These are phyloP conservation scores for Sebastes itinus DNA, from an alignment of 2,797 vertebrate species.

Conservation along the genomic window DNA sequence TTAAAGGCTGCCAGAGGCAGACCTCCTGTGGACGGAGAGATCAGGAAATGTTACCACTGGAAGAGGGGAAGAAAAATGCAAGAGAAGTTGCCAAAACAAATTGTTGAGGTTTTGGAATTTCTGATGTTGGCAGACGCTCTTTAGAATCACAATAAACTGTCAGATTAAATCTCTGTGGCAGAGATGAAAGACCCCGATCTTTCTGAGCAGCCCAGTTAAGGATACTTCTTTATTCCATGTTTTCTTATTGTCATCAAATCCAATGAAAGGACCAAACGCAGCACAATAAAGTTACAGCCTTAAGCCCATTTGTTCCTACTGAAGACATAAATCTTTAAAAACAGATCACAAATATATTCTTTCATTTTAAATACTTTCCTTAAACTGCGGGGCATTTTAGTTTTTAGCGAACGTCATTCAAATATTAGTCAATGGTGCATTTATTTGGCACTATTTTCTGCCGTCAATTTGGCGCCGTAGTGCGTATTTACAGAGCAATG, in stretches of 20 bases:
- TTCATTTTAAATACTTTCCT: no score
- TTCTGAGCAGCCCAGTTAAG: background rate
- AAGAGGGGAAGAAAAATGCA: background rate
- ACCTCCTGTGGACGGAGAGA: conserved; percentile 92
- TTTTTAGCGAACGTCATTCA: accelerated
- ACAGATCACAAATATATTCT: no score
- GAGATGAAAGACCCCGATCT: background rate
- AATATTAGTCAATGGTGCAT: background rate
- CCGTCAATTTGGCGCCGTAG: background rate
- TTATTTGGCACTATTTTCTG: background rate
- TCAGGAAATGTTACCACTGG: conserved; percentile 55
- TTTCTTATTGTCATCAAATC: background rate
- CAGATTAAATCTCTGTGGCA: background rate
- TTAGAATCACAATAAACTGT: background rate
- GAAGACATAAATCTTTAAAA: no score
- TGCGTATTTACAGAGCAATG: background rate
- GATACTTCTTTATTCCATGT: background rate
- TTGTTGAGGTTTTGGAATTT: background rate
- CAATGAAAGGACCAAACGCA: background rate
- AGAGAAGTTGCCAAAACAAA: background rate
- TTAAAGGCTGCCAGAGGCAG: conserved; percentile 96
- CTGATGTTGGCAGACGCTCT: background rate
- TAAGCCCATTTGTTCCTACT: no score
- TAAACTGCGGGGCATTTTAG: no score
- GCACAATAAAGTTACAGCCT: background rate